These are phyloP conservation scores for Muschampia plurimacula DNA, from an alignment of 2,888 invertebrate genomes.

Conservation along the genomic window DNA sequence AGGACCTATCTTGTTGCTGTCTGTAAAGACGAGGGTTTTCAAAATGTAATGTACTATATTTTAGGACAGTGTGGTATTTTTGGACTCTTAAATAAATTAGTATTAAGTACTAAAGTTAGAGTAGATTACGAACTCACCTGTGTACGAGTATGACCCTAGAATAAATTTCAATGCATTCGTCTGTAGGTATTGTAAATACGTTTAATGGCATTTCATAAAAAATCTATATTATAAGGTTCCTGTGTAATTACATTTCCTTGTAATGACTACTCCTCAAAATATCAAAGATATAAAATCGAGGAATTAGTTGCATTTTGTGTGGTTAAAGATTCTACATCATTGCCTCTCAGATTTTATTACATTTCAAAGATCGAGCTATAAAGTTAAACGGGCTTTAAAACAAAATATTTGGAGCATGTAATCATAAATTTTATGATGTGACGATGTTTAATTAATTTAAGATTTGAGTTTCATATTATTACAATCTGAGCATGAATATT, in stretches of 20 bases:
- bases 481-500: background rate
- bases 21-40: no score
- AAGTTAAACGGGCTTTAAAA: slow-evolving; percentile 57
- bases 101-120: no score
- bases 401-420: slow-evolving; percentile 54
- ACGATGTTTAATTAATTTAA: slow-evolving; percentile 58
- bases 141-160: no score
- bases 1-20: no score
- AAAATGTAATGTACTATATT: no score
- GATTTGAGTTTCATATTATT: background rate
- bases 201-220: no score
- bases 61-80: no score
- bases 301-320: slow-evolving; percentile 17
- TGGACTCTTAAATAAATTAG: no score
- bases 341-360: slow-evolving; percentile 57
- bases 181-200: no score
- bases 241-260: background rate
- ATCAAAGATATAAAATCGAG: background rate
- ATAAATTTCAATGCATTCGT: no score
- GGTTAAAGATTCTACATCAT: slow-evolving; percentile 43
- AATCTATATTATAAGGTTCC: no score
- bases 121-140: no score
- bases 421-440: slow-evolving; percentile 61
- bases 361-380: slow-evolving; percentile 65
- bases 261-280: background rate